A percentile compares a stretch with the other conserved stretches of the same genome.
These are phyloP conservation scores for Troides aeacus DNA, from an alignment of 2,888 invertebrate species.

Conservation along the genomic window DNA sequence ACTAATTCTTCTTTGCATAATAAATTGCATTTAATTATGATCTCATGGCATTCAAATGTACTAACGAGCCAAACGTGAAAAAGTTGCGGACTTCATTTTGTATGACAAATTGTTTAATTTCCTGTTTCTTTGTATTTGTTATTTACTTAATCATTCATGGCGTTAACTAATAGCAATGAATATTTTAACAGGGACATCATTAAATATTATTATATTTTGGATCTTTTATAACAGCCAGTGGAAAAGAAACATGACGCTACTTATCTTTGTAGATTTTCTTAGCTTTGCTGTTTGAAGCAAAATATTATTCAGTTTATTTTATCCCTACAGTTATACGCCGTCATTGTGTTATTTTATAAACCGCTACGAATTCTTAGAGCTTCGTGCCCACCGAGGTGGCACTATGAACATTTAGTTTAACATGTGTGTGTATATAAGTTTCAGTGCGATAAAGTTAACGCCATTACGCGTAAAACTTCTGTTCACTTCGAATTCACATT, in stretches of 20 bases:
- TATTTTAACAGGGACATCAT: conserved; percentile 9
- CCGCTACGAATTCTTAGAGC: conserved; percentile 7
- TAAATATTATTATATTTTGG: not conserved
- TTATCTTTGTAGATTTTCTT: not conserved
- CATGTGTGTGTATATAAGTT: conserved; percentile 13
- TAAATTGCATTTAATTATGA: conserved; percentile 74
- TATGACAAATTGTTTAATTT: conserved; percentile 34
- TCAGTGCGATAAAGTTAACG: conserved; percentile 23
- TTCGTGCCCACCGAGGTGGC: conserved; percentile 5
- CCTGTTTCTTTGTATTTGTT: conserved; percentile 25
- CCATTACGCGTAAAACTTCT: conserved; percentile 3
- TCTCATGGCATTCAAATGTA: conserved; percentile 61
- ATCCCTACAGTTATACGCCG: conserved; percentile 2
- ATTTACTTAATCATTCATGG: conserved; percentile 11
- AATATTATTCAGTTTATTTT: not conserved
- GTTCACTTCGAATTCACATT: not conserved
- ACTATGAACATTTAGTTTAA: conserved; percentile 10
- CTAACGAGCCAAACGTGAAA: conserved; percentile 36
- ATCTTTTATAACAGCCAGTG: not conserved
- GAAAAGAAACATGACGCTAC: not conserved
- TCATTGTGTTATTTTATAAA: conserved; percentile 2
- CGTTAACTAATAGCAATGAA: conserved; percentile 9
- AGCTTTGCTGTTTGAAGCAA: not conserved
- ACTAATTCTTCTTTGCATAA: conserved; percentile 43
- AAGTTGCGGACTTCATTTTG: conserved; percentile 41